Evolutionary conservation across 2,797 vertebrate genomes (phyloP).

Genomic region (Enteromius fasciolatus): DNA sequence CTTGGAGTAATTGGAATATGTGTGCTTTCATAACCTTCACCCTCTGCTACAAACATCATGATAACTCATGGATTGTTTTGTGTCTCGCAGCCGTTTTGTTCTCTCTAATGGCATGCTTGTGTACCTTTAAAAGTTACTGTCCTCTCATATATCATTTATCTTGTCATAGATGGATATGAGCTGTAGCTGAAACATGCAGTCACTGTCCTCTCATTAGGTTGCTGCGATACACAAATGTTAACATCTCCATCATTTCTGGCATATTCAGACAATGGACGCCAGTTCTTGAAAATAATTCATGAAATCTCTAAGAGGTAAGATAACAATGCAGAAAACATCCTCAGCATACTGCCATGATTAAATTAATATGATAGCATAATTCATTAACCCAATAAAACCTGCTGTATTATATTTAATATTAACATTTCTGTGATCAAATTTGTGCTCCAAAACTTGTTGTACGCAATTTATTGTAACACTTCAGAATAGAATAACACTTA

Average conservation of each 20-base stretch:
- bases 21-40: conserved; percentile 43
- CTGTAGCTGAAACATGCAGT: conserved; percentile 7
- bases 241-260: conserved; percentile 16
- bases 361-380: conserved; percentile 57
- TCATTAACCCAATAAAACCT: conserved; percentile 12
- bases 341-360: conserved; percentile 30
- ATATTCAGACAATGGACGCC: conserved; percentile 9
- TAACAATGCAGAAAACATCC: conserved; percentile 2
- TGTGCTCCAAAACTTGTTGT: background rate
- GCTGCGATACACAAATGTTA: conserved; percentile 13
- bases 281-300: background rate
- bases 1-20: conserved; percentile 28
- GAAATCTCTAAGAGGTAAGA: conserved; percentile 21
- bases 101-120: conserved; percentile 4
- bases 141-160: conserved; percentile 10
- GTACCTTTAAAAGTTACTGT: conserved; percentile 9
- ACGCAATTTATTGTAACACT: too few species aligned
- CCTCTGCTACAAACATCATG: conserved; percentile 26
- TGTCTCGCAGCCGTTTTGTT: background rate
- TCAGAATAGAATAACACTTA: too few species aligned
- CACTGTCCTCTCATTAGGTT: conserved; percentile 2
- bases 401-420: background rate
- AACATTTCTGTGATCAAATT: background rate
- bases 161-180: conserved; percentile 29
- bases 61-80: conserved; percentile 12